phyloP scores from a whole-genome alignment of 2,797 vertebrate genomes.

The Myotis daubentonii region DNA sequence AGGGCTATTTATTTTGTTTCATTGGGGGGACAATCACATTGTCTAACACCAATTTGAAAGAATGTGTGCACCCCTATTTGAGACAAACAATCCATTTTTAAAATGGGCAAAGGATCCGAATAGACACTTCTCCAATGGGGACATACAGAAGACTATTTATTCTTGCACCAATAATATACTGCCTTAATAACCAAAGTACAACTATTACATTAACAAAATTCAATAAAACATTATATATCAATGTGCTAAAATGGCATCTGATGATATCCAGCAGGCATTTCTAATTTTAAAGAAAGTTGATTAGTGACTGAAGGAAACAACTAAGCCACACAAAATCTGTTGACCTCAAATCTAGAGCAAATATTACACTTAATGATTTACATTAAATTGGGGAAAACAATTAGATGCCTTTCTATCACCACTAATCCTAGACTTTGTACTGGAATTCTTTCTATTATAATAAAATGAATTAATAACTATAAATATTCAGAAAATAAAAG shows the following conservation, averaged over 20 bases:
- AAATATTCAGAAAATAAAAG: neutral
- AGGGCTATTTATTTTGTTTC: too few species aligned
- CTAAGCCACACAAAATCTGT: neutral
- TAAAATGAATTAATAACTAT: neutral
- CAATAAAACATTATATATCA: neutral
- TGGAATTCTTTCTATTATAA: neutral
- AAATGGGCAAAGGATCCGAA: too few species aligned
- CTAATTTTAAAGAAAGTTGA: neutral
- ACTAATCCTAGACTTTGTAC: neutral
- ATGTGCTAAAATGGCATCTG: neutral
- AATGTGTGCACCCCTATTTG: too few species aligned
- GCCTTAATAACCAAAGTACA: too few species aligned
- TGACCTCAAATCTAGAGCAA: slow-evolving; percentile 28
- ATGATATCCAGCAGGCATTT: slow-evolving; percentile 2
- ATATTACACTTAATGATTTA: slow-evolving; percentile 17
- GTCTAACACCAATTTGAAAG: too few species aligned
- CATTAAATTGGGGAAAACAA: neutral
- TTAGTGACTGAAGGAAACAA: neutral
- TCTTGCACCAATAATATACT: too few species aligned
- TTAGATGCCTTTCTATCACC: neutral
- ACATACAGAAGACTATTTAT: too few species aligned
- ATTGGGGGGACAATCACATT: too few species aligned
- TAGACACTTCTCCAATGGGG: too few species aligned
- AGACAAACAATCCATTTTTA: too few species aligned
- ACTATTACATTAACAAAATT: neutral